phyloP scores from a whole-genome alignment of 1,140 invertebrate genomes.

The Aleiodes sp. region DNA sequence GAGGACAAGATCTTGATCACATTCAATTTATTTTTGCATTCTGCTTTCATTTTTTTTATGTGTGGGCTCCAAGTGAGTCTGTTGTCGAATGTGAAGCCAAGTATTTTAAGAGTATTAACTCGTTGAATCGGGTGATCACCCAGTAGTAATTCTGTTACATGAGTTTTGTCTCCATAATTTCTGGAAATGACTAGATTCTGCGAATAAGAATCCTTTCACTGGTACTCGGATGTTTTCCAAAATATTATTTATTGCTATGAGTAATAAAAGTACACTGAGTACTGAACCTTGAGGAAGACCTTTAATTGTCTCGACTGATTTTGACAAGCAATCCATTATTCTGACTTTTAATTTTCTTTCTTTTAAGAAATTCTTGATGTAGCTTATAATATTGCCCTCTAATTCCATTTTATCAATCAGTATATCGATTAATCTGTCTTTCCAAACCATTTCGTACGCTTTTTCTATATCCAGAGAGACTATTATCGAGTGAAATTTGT shows the following conservation, averaged over 20 bases:
- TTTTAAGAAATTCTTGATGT: not conserved
- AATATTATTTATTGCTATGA: constrained; percentile 28
- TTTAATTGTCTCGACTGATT: not conserved
- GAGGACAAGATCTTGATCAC: constrained; percentile 17
- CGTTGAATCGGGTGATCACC: not conserved
- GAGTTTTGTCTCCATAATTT: too few relatives aligned
- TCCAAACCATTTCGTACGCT: constrained; percentile 44
- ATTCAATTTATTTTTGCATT: constrained; percentile 30
- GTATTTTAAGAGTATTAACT: constrained; percentile 1
- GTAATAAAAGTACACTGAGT: constrained; percentile 22
- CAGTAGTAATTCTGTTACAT: not conserved
- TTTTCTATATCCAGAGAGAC: constrained; percentile 49
- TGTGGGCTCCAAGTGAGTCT: constrained; percentile 33
- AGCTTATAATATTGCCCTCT: not conserved
- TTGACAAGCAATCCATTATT: not conserved
- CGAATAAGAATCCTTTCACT: constrained; percentile 7
- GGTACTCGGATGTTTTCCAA: not conserved
- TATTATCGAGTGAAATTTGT: too few relatives aligned
- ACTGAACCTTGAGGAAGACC: constrained; percentile 30
- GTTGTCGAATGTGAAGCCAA: constrained; percentile 29
- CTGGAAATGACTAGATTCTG: constrained; percentile 3
- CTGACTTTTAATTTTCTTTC: constrained; percentile 7
- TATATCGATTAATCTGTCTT: not conserved
- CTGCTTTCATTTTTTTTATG: constrained; percentile 3
- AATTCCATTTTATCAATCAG: not conserved